Base-by-base conservation (phyloP, 2,113 vertebrate species). In the Chelonoidis abingdonii region DNA sequence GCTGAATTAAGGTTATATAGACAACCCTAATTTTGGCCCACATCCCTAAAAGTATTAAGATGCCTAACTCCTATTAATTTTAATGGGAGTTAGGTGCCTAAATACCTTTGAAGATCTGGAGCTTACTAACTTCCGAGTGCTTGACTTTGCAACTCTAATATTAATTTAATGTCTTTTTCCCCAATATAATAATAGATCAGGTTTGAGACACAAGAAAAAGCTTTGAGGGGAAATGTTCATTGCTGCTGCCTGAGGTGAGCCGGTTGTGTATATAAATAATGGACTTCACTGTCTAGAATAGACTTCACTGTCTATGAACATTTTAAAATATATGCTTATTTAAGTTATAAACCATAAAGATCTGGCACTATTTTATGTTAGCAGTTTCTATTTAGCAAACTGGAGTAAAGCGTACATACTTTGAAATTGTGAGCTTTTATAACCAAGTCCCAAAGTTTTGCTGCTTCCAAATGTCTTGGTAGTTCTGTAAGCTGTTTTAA, bases 381-480 rank as follows among this genome's bases (percentile, higher is more conserved):
- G 44, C 35, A 56, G n/a, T 44, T 83, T 86, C 82, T 83, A 75
- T n/a, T 88, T 4, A 89, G 69, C 41, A 93, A 86, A 92, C 47
- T 75, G 50, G 87, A 96, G 57, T 89, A 94, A 87, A 88, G 8
- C 91, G 75, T 57, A 97, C 76, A 1, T 98, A 98, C 98, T 80
- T 97, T 95, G 92, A 98, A 96, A 57, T 80, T 79, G 57, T 97
- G 88, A 35, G 84, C 19, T 95, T 97, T 97, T 94, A 97, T 93
- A 96, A 98, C 83, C 80, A 69, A 96, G 85, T 98, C 94, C 82
- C 94, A 96, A 94, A 98, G 95, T 72, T 87, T 94, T 87, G 91
- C 83, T 89, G 98, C 93, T 95, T 98, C 95, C 78, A 98, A 89
- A 85, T 97, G 88, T 93, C 97, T 98, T 57, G 97, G 97, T 81